These are phyloP conservation scores for Cyanistes caeruleus DNA, from an alignment of 2,113 vertebrate species.

Conservation along the genomic window DNA sequence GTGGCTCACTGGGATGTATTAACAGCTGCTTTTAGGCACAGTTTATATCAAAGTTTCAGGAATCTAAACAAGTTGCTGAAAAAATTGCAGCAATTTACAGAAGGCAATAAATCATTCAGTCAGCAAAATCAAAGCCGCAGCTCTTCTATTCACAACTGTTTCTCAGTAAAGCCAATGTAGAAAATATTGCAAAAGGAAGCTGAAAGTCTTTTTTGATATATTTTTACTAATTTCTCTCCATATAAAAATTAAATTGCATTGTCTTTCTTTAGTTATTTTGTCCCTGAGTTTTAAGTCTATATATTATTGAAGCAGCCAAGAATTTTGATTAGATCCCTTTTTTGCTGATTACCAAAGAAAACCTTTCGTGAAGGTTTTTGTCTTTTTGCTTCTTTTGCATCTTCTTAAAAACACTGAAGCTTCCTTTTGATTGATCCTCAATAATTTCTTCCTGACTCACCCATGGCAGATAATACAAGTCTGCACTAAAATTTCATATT, in stretches of 20 bases:
- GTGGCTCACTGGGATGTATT: neutral
- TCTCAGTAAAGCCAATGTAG: neutral
- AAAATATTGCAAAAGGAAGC: neutral
- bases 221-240: neutral
- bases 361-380: neutral
- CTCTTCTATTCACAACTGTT: neutral
- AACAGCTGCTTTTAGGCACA: neutral
- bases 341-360: neutral
- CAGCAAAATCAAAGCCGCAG: neutral
- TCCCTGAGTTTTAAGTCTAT: neutral
- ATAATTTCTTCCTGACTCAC: neutral
- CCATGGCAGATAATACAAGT: rapidly evolving
- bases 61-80: conserved; percentile 8
- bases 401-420: neutral
- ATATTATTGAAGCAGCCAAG: neutral
- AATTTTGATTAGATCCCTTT: neutral
- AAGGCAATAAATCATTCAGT: conserved; percentile 17
- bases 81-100: neutral
- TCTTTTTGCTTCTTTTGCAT: neutral
- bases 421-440: neutral
- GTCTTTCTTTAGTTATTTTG: neutral
- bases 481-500: neutral
- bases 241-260: neutral
- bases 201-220: neutral
- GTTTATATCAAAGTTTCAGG: neutral